Percentiles rank a stretch among this genome's conserved stretches.
These are phyloP conservation scores for Panthera tigris DNA, from an alignment of 2,113 vertebrate genomes.

Conservation along the genomic window DNA sequence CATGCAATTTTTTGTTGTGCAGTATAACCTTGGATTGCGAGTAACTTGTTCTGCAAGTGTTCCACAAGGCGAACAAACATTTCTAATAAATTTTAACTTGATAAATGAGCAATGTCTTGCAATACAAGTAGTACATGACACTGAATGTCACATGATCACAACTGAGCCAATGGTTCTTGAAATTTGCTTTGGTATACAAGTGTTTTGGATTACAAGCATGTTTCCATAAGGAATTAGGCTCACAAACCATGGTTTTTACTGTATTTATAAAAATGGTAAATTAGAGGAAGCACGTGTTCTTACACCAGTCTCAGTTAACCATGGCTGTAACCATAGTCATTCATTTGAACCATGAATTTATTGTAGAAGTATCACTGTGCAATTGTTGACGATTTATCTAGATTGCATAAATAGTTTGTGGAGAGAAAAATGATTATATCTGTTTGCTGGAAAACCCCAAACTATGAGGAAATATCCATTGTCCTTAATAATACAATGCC, in stretches of 20 bases:
- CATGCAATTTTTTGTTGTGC: not conserved
- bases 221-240: too few species aligned
- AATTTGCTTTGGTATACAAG: too few species aligned
- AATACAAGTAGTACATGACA: too few species aligned
- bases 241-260: too few species aligned
- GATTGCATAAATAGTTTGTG: not conserved
- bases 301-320: not conserved
- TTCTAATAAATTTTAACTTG: too few species aligned
- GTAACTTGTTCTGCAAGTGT: too few species aligned
- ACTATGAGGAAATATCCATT: slow-evolving; percentile 23
- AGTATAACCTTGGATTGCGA: too few species aligned
- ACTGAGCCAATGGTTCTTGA: too few species aligned
- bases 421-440: slow-evolving; percentile 41
- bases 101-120: too few species aligned
- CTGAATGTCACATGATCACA: too few species aligned
- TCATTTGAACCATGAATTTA: not conserved
- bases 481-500: not conserved
- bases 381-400: not conserved
- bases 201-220: too few species aligned
- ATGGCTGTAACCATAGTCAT: not conserved
- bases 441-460: slow-evolving; percentile 13
- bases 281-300: not conserved
- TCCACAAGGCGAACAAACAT: too few species aligned
- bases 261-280: not conserved
- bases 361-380: not conserved